Base-by-base conservation (phyloP, 2,888 invertebrate species). In the Drosophila suboccidentalis region DNA sequence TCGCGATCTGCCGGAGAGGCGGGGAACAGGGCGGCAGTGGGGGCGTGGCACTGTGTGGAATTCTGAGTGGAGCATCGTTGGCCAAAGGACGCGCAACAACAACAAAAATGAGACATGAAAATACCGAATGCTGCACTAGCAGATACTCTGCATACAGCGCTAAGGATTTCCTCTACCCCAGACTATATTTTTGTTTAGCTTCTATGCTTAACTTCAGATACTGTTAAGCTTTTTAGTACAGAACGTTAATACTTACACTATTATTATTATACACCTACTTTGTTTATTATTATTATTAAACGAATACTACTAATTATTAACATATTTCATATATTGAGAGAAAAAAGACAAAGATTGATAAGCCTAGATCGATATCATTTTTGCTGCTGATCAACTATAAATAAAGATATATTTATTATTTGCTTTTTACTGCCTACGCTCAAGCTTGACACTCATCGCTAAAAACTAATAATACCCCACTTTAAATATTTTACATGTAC, bases 1-100 rank as follows among this genome's bases (percentile, higher is more conserved):
- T 77, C 82, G 71, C 82, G 82, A 83, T 64, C 72, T 75, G 75
- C 38, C 41, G 44, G 22, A 32, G 38, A 34, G 44, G 17, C 29
- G 51, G 51, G 11, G 26, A 32, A 6, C 2, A n/a, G 15, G 38
- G 54, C 41, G 49, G 60, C 43, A 53, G 43, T 49, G 61, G 53
- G 36, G 38, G 63, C 19, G 43, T 32, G 29, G 17, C 50, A 38
- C 11, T 44, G 51, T 22, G 64, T 26, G 39, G 22, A 38, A 15
- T 11, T 54, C 47, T 15, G 58, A 34, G 54, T 29, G 54, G n/a
- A 13, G 54, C 50, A 50, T 15, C 47, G 61, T 74, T 78, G 78
- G 75, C 62, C 78, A 66, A 78, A 55, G 69, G 69, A 69, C 62
- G 47, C 59, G 32, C 49, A 75, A 60, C 66, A 58, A 49, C 15